A percentile compares a stretch with the other conserved stretches of the same genome.
phyloP scores from a whole-genome alignment of 1,140 invertebrate genomes.

The Nixonia krombeini region DNA sequence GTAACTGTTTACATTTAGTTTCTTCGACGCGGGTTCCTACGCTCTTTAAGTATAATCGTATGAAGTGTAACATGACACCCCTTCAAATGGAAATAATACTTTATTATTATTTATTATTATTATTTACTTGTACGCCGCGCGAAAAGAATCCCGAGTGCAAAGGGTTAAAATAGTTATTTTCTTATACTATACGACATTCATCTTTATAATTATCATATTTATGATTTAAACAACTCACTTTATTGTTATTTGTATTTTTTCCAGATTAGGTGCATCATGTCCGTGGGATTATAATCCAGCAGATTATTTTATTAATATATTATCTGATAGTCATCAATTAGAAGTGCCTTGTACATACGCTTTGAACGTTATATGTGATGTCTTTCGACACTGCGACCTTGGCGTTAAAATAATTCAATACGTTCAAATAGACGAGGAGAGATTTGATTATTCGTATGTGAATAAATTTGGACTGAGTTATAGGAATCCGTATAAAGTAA shows the following conservation, averaged over 20 bases:
- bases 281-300: conserved; percentile 95
- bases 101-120: no score
- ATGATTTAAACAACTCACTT: no score
- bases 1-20: no score
- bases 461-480: conserved; percentile 22
- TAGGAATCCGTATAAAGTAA: conserved; percentile 80
- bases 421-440: conserved; percentile 67
- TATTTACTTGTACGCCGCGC: no score
- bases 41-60: no score
- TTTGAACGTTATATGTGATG: conserved; percentile 84
- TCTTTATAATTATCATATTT: no score
- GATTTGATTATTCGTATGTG: conserved; percentile 35
- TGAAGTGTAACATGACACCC: no score
- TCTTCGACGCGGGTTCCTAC: no score
- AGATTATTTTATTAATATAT: conserved; percentile 93
- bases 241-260: conserved; percentile 20
- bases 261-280: conserved; percentile 81
- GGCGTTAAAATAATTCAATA: conserved; percentile 75
- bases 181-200: no score
- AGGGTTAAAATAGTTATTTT: no score
- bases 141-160: no score
- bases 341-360: conserved; percentile 82
- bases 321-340: conserved; percentile 88
- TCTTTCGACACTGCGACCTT: conserved; percentile 77
- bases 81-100: no score